A percentile compares a stretch with the other conserved stretches of the same genome.
These are phyloP conservation scores for Ganaspis brasiliensis DNA, from an alignment of 2,888 invertebrate species.

Conservation along the genomic window DNA sequence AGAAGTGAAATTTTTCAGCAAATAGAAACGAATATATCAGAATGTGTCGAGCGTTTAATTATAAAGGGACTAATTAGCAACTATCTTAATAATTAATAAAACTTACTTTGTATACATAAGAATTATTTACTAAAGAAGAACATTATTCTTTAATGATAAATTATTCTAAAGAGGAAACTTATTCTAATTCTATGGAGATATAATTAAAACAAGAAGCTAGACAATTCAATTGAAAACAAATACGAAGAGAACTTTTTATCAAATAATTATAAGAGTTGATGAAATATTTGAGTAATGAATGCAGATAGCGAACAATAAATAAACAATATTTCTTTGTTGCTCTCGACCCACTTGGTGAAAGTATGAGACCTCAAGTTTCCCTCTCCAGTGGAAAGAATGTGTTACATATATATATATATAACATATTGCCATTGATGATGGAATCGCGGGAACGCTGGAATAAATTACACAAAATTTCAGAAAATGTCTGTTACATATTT, in stretches of 20 bases:
- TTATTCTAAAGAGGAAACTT: too few species aligned
- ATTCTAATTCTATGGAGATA: too few species aligned
- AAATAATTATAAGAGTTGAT: too few species aligned
- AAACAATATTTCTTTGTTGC: conserved; percentile 20
- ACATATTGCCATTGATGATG: background rate
- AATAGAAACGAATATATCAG: too few species aligned
- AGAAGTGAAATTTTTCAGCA: background rate
- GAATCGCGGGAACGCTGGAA: background rate
- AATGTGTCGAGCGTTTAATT: too few species aligned
- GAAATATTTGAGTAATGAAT: background rate
- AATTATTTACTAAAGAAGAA: too few species aligned
- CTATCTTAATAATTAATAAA: background rate
- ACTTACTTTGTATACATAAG: too few species aligned
- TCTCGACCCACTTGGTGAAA: conserved; percentile 20
- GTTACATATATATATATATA: conserved; percentile 22
- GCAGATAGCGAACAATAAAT: background rate
- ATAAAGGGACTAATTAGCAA: too few species aligned
- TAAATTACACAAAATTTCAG: background rate
- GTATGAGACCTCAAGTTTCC: background rate
- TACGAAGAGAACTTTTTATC: too few species aligned
- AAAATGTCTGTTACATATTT: background rate
- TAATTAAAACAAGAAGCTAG: too few species aligned
- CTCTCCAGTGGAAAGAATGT: background rate
- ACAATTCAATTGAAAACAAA: too few species aligned
- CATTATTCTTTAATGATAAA: too few species aligned